These are phyloP conservation scores for Aegithalos caudatus DNA, from an alignment of 2,113 vertebrate genomes.

Conservation along the genomic window DNA sequence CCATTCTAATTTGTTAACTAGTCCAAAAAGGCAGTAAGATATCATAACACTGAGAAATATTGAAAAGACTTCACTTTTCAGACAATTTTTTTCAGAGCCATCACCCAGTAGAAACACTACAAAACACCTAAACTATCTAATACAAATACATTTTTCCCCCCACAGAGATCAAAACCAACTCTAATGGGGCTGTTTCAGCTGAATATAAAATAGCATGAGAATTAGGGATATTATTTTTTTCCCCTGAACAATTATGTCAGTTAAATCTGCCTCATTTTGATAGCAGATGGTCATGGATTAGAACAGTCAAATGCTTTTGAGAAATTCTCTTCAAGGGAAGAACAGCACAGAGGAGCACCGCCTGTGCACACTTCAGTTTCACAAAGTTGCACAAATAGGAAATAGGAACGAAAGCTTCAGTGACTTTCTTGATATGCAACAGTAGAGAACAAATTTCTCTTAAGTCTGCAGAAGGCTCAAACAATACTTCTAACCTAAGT, in stretches of 20 bases:
- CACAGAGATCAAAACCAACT: neutral
- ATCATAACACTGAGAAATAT: neutral
- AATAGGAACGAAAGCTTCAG: neutral
- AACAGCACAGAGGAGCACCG: neutral
- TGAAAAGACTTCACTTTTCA: neutral
- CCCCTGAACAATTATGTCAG: neutral
- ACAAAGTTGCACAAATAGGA: neutral
- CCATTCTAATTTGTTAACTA: neutral
- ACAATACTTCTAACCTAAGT: neutral
- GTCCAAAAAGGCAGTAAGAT: neutral
- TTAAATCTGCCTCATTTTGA: neutral
- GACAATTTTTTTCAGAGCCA: neutral
- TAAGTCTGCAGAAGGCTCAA: neutral
- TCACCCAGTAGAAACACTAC: neutral
- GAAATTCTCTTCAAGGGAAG: neutral
- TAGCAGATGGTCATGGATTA: neutral
- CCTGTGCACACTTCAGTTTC: neutral
- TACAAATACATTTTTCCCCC: neutral
- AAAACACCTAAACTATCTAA: neutral
- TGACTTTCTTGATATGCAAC: neutral
- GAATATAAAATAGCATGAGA: neutral
- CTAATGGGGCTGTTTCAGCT: neutral
- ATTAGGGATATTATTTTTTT: neutral
- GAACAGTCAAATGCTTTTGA: neutral
- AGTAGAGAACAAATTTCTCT: neutral